phyloP scores from a whole-genome alignment of 2,797 vertebrate genomes.

The Sebastiscus albofasciatus region DNA sequence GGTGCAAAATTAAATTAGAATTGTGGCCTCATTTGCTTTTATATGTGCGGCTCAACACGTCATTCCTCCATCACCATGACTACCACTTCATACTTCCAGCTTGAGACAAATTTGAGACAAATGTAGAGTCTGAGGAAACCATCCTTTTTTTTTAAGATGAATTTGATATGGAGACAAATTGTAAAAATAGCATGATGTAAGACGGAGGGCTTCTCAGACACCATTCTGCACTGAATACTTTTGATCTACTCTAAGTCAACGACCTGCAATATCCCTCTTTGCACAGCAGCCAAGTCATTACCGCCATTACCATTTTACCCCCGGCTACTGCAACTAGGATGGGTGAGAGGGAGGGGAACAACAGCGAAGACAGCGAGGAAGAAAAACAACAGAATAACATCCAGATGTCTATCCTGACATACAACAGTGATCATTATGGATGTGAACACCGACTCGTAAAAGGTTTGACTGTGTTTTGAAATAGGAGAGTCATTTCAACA shows the following conservation, averaged over 20 bases:
- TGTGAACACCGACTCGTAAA: not conserved
- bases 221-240: conserved; percentile 33
- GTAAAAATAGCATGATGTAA: conserved; percentile 56
- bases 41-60: too few relatives aligned
- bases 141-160: not conserved
- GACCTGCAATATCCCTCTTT: conserved; percentile 39
- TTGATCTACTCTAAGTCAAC: conserved; percentile 48
- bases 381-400: not conserved
- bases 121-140: not conserved
- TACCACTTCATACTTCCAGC: not conserved
- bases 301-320: conserved; percentile 62
- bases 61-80: too few relatives aligned
- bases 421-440: not conserved
- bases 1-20: too few relatives aligned
- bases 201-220: conserved; percentile 43
- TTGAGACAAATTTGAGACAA: conserved; percentile 15
- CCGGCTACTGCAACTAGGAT: conserved; percentile 18
- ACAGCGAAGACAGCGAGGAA: not conserved
- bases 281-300: conserved; percentile 47
- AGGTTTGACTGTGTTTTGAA: not conserved
- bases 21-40: too few relatives aligned
- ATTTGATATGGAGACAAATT: conserved; percentile 19
- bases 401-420: not conserved
- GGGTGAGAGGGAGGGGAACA: not conserved
- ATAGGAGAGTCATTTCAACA: not conserved